Evolutionary conservation across 2,888 invertebrate species (phyloP), one percentile per base, ranked within the genome.

Genomic region (Germaria angustata): DNA sequence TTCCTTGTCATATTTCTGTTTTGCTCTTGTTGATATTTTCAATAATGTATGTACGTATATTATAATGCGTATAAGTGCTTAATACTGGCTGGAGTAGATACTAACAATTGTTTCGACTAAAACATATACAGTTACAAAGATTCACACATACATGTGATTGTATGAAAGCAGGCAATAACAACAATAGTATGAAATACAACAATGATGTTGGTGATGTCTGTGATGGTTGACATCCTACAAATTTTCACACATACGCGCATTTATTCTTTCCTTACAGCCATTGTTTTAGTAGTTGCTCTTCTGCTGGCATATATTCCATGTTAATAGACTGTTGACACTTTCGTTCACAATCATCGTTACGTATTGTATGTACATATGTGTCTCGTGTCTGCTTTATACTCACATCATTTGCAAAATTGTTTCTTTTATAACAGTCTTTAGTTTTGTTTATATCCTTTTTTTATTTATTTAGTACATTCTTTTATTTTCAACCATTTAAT

Each of bases 321-420:
- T 72, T 72, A 79, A 79, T 79, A 79, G 72, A 72, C 66, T 79
- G 79, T 79, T 79, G 72, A 79, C 79, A 79, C 66, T 79, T 72
- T 78, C 28, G 41, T 57, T 41, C 17, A 11, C 24, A 46, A 41
- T 28, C 20, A 63, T 28, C 36, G 46, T 63, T 55, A 55, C 1
- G 46, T 49, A 32, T 34, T 17, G 24, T 51, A 7, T 69, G 15
- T 39, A 9, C 4, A 24, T 66, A 13, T 34, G 11, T 44, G 0
- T n/a, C 13, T 41, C 68, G 32, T 68, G 41, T 57, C 17, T 65
- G 20, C 51, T 75, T 20, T 49, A 22, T 77, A 32, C 34, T 75
- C 44, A 71, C 65, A 75, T 82, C 81, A 82, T 69, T 79, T 78
- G 51, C 44, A 39, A 78, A 82, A 75, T 82, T 78, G 59, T 78